Base-by-base conservation (phyloP, 1,140 invertebrate species). In the Dendroctonus valens region DNA sequence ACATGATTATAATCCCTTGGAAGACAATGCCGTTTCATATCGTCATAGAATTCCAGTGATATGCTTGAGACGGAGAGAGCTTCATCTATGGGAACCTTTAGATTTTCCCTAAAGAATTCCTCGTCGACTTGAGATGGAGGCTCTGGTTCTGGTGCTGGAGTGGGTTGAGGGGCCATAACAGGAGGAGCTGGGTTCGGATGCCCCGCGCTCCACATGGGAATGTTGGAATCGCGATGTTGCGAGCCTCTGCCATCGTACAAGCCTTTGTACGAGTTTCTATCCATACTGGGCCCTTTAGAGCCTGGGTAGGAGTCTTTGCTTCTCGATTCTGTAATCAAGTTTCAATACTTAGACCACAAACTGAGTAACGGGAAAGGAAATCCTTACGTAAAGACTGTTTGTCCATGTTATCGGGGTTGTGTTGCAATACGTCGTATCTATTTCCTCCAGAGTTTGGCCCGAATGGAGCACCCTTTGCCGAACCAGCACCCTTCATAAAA, bases 241-340 rank as follows among this genome's bases (percentile, higher is more conserved):
- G 83, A 83, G n/a, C 77, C 78, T 42, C 81, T 78, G 52, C 79
- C 79, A 78, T 83, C 79, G 57, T 72, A 72, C 8, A 50, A 49
- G 6, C 38, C 50, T 46, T 70, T 68, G 38, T 71, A 70, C 53
- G 77, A 78, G 51, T 75, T 75, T 5, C 81, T 71, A 67, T 83
- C 81, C 67, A 81, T 75, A 15, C 81, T 82, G 7, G 71, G 5
- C 80, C 78, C 62, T 83, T 83, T 7, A 76, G 75, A 70, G 73
- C 77, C 26, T 26, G 26, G 26, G 48, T 81, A 83, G 9, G 80
- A 75, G 39, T 80, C 81, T 48, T 80, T 82, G 62, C 74, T 79
- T 42, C 46, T 37, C 37, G 44, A 40, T 52, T 58, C 67, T 68
- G 38, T 11, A 59, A 59, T 41, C 3, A 1, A 46, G 12, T 12